Base-by-base conservation (phyloP, 30 jellyfish, hydroid and myxozoan genomes). In the Chrysaora quinquecirrha region DNA sequence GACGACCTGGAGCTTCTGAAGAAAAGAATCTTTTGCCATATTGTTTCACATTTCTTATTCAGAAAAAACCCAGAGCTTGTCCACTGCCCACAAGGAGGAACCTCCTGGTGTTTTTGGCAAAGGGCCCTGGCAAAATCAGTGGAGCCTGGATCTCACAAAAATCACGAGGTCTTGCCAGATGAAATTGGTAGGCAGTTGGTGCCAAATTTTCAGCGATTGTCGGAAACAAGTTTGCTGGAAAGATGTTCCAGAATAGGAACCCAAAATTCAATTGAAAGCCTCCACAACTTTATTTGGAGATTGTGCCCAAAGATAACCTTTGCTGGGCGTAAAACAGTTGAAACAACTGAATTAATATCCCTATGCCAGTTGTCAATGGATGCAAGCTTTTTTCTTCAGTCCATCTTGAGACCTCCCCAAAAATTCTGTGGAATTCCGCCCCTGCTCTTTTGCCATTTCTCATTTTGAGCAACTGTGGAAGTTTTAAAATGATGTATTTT, bases 301-400 rank as follows among this genome's bases (percentile, higher is more conserved):
- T n/a, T 62, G 31, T 79, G 83, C 48, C 81, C 90, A 25, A 79
- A 76, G 63, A 22, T 66, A 22, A 65, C 60, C 63, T 79, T 33
- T 65, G 90, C 35, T 64, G 76, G 90, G 7, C 31, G 81, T 27
- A 79, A 48, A 69, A 64, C 90, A 64, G 22, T 79, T 9, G 84
- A 79, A 64, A 79, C 90, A 24, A 83, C 82, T 16, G 90, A 32
- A 14, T 23, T 32, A 27, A 30, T 79, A n/a, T 65, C 90, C 19
- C 4, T 35, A 21, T 62, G 90, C 63, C 83, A 79, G 48, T 64
- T 62, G 28, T 30, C 90, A 3, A 79, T 48, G 63, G 73, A 66
- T 14, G 61, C 78, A 66, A 22, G 21, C 61, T 66, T 66, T n/a
- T n/a, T n/a, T n/a, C n/a, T n/a, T n/a, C n/a, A n/a, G n/a, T n/a